Conservation (phyloP, 2,113 vertebrate genomes). For the Vicugna pacos region DNA sequence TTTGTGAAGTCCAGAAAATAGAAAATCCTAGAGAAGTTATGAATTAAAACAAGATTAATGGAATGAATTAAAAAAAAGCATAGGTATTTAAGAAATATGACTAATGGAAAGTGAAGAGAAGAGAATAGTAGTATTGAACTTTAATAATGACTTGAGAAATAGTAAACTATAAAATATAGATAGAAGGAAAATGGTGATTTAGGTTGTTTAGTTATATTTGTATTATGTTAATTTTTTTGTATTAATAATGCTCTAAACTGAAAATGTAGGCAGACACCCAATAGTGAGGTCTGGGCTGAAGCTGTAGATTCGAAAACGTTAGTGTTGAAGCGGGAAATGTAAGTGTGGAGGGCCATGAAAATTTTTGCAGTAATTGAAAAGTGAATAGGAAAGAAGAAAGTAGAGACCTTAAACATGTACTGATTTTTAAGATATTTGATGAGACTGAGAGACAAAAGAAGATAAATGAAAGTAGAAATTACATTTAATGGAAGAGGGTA, state of each 20-base stretch:
- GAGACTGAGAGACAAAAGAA: background rate
- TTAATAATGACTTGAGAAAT: background rate
- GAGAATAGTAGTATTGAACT: background rate
- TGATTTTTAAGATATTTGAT: background rate
- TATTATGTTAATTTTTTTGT: background rate
- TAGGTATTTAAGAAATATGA: background rate
- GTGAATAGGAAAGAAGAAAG: background rate
- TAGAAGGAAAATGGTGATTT: background rate
- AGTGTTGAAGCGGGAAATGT: background rate
- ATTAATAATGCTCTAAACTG: background rate
- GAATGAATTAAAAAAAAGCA: background rate
- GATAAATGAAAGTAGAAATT: background rate
- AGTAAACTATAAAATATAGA: background rate
- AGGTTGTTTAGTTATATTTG: background rate
- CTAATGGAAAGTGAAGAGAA: background rate
- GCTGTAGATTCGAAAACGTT: too few relatives aligned
- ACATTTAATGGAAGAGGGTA: fast-evolving
- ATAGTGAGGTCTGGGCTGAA: background rate
- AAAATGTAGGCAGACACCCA: background rate
- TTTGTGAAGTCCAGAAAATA: background rate
- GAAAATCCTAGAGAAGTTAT: background rate
- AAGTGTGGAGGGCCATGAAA: background rate
- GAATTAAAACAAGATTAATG: background rate
- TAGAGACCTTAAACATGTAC: background rate
- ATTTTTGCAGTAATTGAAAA: background rate